A percentile compares a stretch with the other conserved stretches of the same genome.
These are phyloP conservation scores for Gadopsis marmoratus DNA, from an alignment of 2,797 vertebrate genomes.

Conservation along the genomic window DNA sequence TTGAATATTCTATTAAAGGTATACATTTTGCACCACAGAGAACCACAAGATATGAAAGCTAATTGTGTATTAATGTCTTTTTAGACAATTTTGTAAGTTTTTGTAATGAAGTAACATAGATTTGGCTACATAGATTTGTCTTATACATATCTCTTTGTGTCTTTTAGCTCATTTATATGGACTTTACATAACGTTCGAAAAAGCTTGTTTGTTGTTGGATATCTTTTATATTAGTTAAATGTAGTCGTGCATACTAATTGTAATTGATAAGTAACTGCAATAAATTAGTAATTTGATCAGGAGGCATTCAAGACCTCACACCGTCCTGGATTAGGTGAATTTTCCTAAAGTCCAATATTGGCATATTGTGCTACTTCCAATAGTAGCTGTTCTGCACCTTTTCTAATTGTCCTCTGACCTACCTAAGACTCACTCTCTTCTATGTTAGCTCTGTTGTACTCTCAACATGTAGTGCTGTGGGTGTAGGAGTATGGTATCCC, in stretches of 20 bases:
- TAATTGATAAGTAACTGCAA: neutral
- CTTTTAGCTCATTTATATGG: neutral
- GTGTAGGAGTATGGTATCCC: neutral
- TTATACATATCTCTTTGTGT: neutral
- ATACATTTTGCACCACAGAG: neutral
- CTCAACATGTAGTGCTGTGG: neutral
- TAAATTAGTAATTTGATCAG: neutral
- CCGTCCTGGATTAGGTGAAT: neutral
- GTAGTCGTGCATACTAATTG: neutral
- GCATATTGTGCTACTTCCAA: neutral
- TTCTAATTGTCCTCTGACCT: neutral
- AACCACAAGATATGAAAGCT: neutral
- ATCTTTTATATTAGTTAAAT: neutral
- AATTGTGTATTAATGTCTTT: neutral
- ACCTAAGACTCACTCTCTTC: neutral
- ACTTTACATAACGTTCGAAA: neutral
- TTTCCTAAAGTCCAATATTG: neutral
- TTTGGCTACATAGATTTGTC: neutral
- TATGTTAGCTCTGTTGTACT: neutral
- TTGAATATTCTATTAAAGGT: neutral
- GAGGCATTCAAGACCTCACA: too few species aligned
- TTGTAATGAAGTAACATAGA: neutral
- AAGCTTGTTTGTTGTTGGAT: neutral
- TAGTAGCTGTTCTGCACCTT: neutral
- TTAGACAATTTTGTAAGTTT: neutral